A percentile compares a stretch with the other conserved stretches of the same genome.
These are phyloP conservation scores for Falco naumanni DNA, from an alignment of 2,797 vertebrate species.

Conservation along the genomic window DNA sequence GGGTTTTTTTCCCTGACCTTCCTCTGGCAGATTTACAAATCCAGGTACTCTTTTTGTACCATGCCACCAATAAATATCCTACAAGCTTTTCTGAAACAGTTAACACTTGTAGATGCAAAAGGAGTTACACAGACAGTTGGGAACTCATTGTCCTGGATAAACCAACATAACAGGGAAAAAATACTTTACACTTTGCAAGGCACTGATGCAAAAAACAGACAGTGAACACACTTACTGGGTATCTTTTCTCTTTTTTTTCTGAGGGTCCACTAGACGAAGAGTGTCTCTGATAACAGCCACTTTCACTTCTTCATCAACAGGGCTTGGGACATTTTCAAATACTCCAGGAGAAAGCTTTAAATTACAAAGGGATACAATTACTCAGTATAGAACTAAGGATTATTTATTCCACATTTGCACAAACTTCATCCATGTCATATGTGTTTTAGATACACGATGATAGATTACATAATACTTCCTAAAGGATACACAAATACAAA, in stretches of 20 bases:
- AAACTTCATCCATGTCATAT: not conserved
- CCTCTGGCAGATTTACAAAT: not conserved
- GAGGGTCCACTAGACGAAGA: conserved; percentile 90
- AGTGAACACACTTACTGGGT: conserved; percentile 75
- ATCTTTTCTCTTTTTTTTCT: conserved; percentile 78
- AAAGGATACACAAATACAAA: not conserved
- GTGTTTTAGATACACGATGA: not conserved
- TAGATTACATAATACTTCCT: not conserved
- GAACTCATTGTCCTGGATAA: not conserved
- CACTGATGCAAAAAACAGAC: not conserved
- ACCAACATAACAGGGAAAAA: not conserved
- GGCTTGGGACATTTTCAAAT: conserved; percentile 91
- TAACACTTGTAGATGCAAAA: not conserved
- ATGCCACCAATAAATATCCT: not conserved
- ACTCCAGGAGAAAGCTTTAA: conserved; percentile 91
- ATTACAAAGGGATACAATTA: conserved; percentile 31
- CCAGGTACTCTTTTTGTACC: not conserved
- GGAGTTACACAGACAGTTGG: not conserved
- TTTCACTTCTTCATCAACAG: conserved; percentile 95
- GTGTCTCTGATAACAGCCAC: conserved; percentile 96
- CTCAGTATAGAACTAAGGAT: not conserved
- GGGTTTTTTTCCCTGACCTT: not conserved
- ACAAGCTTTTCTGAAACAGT: not conserved
- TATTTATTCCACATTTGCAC: not conserved
- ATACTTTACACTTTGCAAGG: not conserved